A percentile compares a stretch with the other conserved stretches of the same genome.
phyloP scores from a whole-genome alignment of 2,797 vertebrate genomes.

The Anabacerthia variegaticeps region DNA sequence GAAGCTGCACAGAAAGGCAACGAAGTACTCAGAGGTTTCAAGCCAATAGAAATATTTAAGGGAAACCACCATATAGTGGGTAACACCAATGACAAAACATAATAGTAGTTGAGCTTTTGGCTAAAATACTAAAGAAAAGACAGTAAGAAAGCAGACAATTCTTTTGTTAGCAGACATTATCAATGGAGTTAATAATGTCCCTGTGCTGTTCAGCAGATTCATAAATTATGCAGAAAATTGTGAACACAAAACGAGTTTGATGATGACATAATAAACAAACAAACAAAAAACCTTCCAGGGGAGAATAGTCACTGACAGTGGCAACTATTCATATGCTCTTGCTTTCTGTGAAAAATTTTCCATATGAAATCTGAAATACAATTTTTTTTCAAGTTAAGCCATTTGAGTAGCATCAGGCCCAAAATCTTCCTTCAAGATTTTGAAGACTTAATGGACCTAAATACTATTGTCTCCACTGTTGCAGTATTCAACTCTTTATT shows the following conservation, averaged over 20 bases:
- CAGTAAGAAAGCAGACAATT: neutral
- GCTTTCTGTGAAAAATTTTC: neutral
- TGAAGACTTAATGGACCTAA: neutral
- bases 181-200: neutral
- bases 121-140: neutral
- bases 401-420: neutral
- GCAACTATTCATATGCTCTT: neutral
- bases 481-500: neutral
- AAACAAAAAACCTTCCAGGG: neutral
- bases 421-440: neutral
- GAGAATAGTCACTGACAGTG: neutral
- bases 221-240: neutral
- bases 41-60: neutral
- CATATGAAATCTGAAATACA: neutral
- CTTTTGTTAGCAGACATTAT: neutral
- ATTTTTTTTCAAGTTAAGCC: neutral
- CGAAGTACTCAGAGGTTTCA: neutral
- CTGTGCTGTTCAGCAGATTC: neutral
- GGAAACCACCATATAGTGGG: neutral
- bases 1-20: neutral
- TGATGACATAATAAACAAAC: neutral
- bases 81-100: neutral
- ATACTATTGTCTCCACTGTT: neutral
- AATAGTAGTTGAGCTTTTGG: neutral
- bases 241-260: neutral